Base-by-base conservation (phyloP, 2,888 invertebrate species). In the Sycophila texana region DNA sequence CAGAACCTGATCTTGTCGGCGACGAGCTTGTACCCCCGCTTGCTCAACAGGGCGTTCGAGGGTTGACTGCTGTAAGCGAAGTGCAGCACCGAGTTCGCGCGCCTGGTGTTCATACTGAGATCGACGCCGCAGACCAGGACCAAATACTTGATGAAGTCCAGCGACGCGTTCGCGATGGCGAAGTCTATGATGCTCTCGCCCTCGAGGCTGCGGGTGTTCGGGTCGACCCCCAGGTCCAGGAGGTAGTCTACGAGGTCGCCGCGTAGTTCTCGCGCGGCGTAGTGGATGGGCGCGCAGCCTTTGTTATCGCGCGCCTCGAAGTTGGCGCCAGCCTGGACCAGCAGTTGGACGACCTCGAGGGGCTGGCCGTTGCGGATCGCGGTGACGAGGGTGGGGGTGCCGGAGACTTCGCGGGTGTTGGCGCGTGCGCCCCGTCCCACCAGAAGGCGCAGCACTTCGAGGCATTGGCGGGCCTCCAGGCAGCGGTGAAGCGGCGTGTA, bases 101-200 rank as follows among this genome's bases (percentile, higher is more conserved):
- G 0, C 10, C 10, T 5, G 18, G 18, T 3, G 1, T 3, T 14
- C 18, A 12, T 5, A 18, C 18, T 18, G 18, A 22, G 58, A 18
- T 58, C 58, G 22, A 22, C 51, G 5, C 49, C 66, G 5, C 51
- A 22, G 4, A 22, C 22, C 14, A 66, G 22, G 20, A 39, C 39
- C 39, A 66, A 22, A 18, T 51, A 22, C 14, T 22, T 20, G 1
- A 67, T 1, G n/a, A 53, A 67, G 0, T 14, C 5, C 0, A 13
- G 4, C 4, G 14, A 0, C 2, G 13, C 16, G 2, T 2, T 1
- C 16, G 10, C 0, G 51, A 53, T 7, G 2, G 2, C 10, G 0
- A 2, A 0, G 53, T 0, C 1, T 0, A 67, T 7, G 16, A 53
- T 16, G 2, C 14, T 67, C 16, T 22, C 14, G n/a, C 22, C 26